Evolutionary conservation across 2,888 invertebrate genomes (phyloP).

Genomic region (Idaea biselata): DNA sequence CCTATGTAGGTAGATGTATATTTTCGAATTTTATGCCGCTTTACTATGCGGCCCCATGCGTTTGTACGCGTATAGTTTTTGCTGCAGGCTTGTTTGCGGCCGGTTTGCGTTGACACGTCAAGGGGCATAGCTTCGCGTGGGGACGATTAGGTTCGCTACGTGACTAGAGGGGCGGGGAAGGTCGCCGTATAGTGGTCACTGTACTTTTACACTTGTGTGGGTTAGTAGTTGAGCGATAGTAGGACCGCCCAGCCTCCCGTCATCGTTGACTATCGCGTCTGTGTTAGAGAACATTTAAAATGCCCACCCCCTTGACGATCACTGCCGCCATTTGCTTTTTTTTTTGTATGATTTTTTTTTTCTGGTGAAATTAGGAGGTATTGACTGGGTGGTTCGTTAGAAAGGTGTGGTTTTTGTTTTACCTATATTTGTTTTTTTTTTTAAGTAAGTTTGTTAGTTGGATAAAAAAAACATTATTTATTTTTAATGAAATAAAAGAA

Average conservation of each 20-base stretch:
- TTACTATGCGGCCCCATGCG: constrained; percentile 27
- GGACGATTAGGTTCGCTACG: not conserved
- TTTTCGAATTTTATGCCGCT: constrained; percentile 77
- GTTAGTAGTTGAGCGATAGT: constrained; percentile 68
- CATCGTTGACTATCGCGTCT: constrained; percentile 75
- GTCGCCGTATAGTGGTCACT: constrained; percentile 37
- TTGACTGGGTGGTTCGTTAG: constrained; percentile 13
- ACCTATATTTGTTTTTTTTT: constrained; percentile 8
- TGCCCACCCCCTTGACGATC: constrained; percentile 74
- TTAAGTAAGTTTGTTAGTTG: not conserved
- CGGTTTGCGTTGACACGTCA: constrained; percentile 47
- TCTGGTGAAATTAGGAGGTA: constrained; percentile 26
- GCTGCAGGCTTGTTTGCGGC: constrained; percentile 43
- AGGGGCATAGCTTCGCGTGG: constrained; percentile 29
- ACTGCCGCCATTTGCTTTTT: constrained; percentile 70
- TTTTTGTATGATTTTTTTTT: constrained; percentile 38
- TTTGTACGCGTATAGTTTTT: constrained; percentile 62
- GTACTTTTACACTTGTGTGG: constrained; percentile 42
- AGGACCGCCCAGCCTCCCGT: constrained; percentile 57
- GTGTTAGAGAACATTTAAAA: constrained; percentile 79
- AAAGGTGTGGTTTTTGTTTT: not conserved
- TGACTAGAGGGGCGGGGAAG: constrained; percentile 33
- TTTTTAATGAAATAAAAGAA: no score
- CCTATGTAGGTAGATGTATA: constrained; percentile 56
- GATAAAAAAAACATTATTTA: no score